These are phyloP conservation scores for Corythaeola cristata DNA, from an alignment of 2,113 vertebrate species.

Conservation along the genomic window DNA sequence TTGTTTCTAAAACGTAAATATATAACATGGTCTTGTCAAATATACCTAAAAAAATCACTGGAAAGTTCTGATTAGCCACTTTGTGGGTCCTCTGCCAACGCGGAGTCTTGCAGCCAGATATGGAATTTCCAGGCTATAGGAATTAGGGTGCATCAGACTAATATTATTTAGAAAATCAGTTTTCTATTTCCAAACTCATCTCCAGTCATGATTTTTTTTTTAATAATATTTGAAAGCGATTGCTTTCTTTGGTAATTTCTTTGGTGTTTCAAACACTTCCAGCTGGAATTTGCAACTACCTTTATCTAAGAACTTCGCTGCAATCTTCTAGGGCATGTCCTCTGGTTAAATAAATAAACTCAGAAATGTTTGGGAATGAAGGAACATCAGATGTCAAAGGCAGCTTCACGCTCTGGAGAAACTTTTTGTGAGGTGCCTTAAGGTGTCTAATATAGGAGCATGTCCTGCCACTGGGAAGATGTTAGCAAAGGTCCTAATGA, in stretches of 20 bases:
- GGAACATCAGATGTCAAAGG: neutral
- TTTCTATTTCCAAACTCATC: neutral
- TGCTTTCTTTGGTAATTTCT: neutral
- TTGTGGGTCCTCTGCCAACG: neutral
- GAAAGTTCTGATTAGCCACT: neutral
- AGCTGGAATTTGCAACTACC: neutral
- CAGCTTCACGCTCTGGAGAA: neutral
- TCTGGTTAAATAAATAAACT: constrained; percentile 29
- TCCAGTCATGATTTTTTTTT: neutral
- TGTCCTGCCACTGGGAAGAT: neutral
- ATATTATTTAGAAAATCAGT: neutral
- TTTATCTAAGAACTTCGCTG: neutral
- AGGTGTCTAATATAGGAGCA: neutral
- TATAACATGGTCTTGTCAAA: neutral
- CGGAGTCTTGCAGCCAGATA: neutral
- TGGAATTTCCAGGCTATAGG: neutral
- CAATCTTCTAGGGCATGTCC: neutral
- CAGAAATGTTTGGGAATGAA: neutral
- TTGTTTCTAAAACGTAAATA: neutral
- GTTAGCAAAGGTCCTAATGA: neutral
- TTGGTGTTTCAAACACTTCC: neutral
- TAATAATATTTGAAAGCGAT: neutral
- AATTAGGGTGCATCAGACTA: neutral
- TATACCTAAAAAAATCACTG: neutral
- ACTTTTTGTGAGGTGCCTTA: neutral